Conservation (phyloP, 2,797 vertebrate genomes). For the Microctenopoma lineatum region DNA sequence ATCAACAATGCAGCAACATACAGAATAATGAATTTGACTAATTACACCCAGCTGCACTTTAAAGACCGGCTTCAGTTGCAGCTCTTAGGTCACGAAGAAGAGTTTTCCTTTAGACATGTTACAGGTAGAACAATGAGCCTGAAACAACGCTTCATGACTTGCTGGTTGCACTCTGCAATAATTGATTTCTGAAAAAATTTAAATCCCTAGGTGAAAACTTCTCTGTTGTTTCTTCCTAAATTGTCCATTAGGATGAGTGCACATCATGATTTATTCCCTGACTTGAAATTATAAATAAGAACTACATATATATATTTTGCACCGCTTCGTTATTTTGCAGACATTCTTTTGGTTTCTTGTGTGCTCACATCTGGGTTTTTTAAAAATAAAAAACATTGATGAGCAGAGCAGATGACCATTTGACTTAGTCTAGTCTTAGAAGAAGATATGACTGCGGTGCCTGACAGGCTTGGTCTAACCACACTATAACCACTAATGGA, state of each 20-base stretch:
- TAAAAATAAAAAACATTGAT: conserved; percentile 3
- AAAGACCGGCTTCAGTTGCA: conserved; percentile 33
- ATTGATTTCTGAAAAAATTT: background rate
- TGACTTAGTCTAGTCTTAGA: conserved; percentile 54
- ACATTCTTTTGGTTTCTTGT: too few species aligned
- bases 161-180: background rate
- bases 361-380: background rate
- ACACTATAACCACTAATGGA: conserved; percentile 68
- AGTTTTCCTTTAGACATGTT: conserved; percentile 29
- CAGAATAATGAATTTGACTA: conserved; percentile 53
- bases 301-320: too few species aligned
- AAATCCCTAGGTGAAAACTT: too few species aligned
- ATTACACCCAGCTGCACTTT: conserved; percentile 48
- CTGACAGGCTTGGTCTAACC: conserved; percentile 69
- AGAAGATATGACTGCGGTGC: conserved; percentile 65
- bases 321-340: background rate
- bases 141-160: background rate
- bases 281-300: too few species aligned
- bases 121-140: conserved; percentile 9
- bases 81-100: conserved; percentile 32
- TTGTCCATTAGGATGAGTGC: too few species aligned
- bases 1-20: conserved; percentile 37
- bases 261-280: too few species aligned
- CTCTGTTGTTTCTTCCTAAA: too few species aligned
- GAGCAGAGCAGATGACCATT: conserved; percentile 26